A percentile compares a stretch with the other conserved stretches of the same genome.
These are phyloP conservation scores for Mylabris sibirica DNA, from an alignment of 2,888 invertebrate genomes.

Conservation along the genomic window DNA sequence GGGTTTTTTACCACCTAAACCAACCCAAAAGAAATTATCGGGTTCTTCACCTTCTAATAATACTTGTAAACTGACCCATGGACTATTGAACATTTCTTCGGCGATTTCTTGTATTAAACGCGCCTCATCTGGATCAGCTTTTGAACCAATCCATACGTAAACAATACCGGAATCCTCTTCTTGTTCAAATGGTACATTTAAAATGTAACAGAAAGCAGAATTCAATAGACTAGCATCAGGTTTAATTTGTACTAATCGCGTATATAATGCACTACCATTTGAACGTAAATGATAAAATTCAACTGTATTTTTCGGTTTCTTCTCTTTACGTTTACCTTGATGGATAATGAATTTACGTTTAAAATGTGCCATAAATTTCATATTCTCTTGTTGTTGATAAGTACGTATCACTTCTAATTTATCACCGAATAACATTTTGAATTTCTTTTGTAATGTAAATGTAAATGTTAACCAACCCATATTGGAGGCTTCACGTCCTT, in stretches of 20 bases:
- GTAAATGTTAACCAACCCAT: slow-evolving; percentile 99
- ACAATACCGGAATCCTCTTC: slow-evolving; percentile 88
- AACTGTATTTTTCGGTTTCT: slow-evolving; percentile 66
- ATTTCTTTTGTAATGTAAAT: slow-evolving; percentile 92
- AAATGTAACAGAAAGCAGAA: slow-evolving; percentile 94
- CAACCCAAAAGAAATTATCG: slow-evolving; percentile 98
- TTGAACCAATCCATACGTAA: slow-evolving; percentile 94
- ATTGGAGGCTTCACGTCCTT: slow-evolving; percentile 94
- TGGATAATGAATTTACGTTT: slow-evolving; percentile 93
- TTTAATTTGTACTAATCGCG: slow-evolving; percentile 88
- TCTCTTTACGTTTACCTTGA: slow-evolving; percentile 76
- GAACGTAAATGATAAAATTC: slow-evolving; percentile 95
- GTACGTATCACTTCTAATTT: slow-evolving; percentile 94
- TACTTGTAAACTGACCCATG: slow-evolving; percentile 80
- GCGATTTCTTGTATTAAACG: slow-evolving; percentile 90
- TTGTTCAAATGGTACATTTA: slow-evolving; percentile 92
- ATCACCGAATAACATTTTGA: slow-evolving; percentile 86
- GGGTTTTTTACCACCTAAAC: slow-evolving; percentile 84
- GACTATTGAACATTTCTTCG: slow-evolving; percentile 88
- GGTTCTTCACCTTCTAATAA: slow-evolving; percentile 95
- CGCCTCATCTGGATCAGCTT: slow-evolving; percentile 85
- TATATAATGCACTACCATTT: slow-evolving; percentile 94
- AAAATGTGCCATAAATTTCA: slow-evolving; percentile 98
- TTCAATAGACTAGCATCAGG: slow-evolving; percentile 87
- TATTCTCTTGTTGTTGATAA: slow-evolving; percentile 98